Base-by-base conservation (phyloP, 2,888 invertebrate genomes). In the Eulithis testata region DNA sequence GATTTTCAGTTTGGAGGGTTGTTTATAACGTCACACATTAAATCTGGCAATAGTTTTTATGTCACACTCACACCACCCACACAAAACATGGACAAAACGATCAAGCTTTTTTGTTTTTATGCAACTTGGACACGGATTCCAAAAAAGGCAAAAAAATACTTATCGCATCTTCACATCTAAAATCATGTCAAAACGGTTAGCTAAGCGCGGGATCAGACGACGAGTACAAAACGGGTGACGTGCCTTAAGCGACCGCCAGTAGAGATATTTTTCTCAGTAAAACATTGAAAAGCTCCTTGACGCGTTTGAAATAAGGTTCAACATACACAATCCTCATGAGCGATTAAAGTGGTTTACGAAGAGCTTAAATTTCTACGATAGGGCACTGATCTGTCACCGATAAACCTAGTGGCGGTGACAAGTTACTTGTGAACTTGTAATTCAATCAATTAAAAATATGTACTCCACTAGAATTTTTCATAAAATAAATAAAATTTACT, bases 151-250 rank as follows among this genome's bases (percentile, higher is more conserved):
- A 71, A 61, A 75, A 61, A 75, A 64, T 76, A 76, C 74, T 66
- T 70, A 66, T 67, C 72, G 69, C 58, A 65, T 70, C 77, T 84
- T 87, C 86, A 80, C 83, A 90, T 91, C 90, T 84, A 73, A 86
- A 89, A 89, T 87, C 85, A 86, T 90, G 91, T 91, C 92, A 90
- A 89, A 91, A 90, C 90, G 91, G 90, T 92, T 91, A 92, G 90
- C 87, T 91, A 89, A 92, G 88, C 88, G 83, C 86, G 81, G 84
- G 88, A 90, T 91, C 87, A 89, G 82, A 81, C 87, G 88, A 87
- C 86, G 85, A 88, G 82, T 82, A 90, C 90, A 91, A 91, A 91
- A 90, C 88, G 88, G 88, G 79, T 82, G 88, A 85, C 85, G 80
- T 79, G 82, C 75, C 81, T 77, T 76, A 70, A 70, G 77, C 78